phyloP scores from a whole-genome alignment of 2,888 invertebrate species.

The Caenorhabditis sp. region DNA sequence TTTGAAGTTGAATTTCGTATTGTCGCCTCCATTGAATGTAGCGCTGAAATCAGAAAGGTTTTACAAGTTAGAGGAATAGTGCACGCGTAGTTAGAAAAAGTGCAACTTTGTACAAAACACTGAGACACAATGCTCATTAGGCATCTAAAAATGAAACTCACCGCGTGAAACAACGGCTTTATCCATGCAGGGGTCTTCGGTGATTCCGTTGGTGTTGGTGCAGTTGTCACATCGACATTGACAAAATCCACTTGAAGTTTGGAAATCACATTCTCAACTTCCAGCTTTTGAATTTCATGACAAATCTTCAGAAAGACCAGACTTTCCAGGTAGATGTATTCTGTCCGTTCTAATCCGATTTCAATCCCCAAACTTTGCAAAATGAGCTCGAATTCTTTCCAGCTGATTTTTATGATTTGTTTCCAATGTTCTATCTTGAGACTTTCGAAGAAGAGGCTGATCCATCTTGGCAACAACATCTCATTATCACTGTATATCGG shows the following conservation, averaged over 20 bases:
- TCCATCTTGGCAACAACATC: background rate
- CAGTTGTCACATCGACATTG: no score
- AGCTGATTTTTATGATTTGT: background rate
- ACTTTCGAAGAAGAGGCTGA: background rate
- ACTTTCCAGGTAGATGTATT: background rate
- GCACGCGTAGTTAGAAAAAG: no score
- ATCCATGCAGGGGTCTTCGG: background rate
- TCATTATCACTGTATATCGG: background rate
- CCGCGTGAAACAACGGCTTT: background rate
- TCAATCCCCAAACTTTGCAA: background rate
- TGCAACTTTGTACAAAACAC: no score
- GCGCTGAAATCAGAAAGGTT: background rate
- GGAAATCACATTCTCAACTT: background rate
- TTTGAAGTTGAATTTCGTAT: background rate
- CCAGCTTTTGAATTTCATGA: background rate
- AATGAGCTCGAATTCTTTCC: background rate
- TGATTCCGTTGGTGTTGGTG: no score
- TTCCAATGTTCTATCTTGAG: background rate
- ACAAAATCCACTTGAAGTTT: background rate
- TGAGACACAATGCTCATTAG: no score
- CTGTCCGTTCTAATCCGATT: background rate
- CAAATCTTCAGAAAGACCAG: background rate
- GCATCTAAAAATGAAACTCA: background rate
- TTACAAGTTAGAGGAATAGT: background rate
- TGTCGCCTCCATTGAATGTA: background rate